Evolutionary conservation across 64 coral and sea anemone species (phyloP).

Genomic region (Orbicella faveolata): DNA sequence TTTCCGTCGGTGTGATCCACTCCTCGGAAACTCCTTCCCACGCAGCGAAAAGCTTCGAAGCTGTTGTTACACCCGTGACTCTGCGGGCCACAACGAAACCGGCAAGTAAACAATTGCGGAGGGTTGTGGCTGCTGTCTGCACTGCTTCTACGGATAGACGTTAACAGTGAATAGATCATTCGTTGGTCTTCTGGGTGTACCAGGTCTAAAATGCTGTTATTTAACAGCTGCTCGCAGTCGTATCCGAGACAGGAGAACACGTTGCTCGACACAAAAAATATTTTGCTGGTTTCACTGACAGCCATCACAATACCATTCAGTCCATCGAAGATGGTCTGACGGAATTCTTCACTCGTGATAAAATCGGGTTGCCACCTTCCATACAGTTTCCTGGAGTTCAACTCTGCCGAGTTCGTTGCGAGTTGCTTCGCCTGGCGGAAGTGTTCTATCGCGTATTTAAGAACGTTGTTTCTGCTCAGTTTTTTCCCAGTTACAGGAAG

Average conservation of each 20-base stretch:
- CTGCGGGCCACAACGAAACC: constrained; percentile 18
- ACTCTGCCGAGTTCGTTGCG: not conserved
- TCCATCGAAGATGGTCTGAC: constrained; percentile 48
- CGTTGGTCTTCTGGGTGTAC: constrained; percentile 33
- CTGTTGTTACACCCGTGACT: not conserved
- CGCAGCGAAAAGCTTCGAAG: constrained; percentile 1
- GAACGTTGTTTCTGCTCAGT: constrained; percentile 46
- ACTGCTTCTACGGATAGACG: not conserved
- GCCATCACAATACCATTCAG: constrained; percentile 27
- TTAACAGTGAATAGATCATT: constrained; percentile 12
- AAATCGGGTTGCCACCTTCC: constrained; percentile 59
- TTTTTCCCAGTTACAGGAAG: constrained; percentile 19
- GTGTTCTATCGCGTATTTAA: constrained; percentile 38
- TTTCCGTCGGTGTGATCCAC: not conserved
- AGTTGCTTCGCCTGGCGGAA: constrained; percentile 13
- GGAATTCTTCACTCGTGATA: constrained; percentile 43
- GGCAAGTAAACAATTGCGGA: not conserved
- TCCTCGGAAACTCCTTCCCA: not conserved
- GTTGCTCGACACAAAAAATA: constrained; percentile 9
- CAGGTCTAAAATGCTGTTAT: constrained; percentile 6
- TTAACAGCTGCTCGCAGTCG: not conserved
- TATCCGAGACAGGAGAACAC: constrained; percentile 15
- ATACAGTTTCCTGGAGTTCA: not conserved
- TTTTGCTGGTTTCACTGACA: constrained; percentile 26
- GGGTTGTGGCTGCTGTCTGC: not conserved